Evolutionary conservation across 1,140 invertebrate genomes (phyloP), one percentile per base, ranked within the genome.

Genomic region (Drosophila arawakana): DNA sequence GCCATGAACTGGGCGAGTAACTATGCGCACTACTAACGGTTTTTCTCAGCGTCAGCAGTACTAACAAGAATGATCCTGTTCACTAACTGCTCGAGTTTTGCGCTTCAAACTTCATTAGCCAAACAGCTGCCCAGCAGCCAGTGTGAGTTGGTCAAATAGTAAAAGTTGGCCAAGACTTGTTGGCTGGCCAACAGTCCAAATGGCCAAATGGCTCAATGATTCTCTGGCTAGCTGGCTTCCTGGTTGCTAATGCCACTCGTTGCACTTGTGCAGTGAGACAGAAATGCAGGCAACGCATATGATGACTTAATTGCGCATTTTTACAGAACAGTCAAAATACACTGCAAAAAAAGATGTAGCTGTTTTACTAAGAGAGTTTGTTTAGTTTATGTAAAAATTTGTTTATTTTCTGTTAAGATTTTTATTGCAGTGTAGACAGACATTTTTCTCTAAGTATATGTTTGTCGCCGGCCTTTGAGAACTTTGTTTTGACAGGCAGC

Each of bases 241-340:
- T 75, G 67, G 59, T 63, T 61, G 39, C 83, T 85, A 82, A 88
- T 85, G 82, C 80, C 25, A 30, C 25, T 30, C 25, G 59, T 54
- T 70, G 58, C 67, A 69, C 65, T 61, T 61, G 47, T 30, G 55
- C 41, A 39, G 30, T 44, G 15, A 10, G 70, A 81, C 76, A 73
- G 70, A 81, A 76, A 73, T 75, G 63, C 81, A 81, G 68, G 82
- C 75, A 72, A 81, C 68, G 78, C 82, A 65, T 86, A 82, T 86
- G 83, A 88, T 88, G 80, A 80, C 84, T 88, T 88, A 89, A 88
- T 88, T 88, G 83, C 80, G 76, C 83, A 83, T 88, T 83, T 89
- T 88, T 83, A 74, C 83, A 81, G 39, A 21, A 34, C 39, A 43
- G 41, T 13, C 70, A 72, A 71, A 78, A 70, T 58, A 59, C 73